These are phyloP conservation scores for Ptychodera flava DNA, from an alignment of 35 echinoderm and acorn worm species.

Conservation along the genomic window DNA sequence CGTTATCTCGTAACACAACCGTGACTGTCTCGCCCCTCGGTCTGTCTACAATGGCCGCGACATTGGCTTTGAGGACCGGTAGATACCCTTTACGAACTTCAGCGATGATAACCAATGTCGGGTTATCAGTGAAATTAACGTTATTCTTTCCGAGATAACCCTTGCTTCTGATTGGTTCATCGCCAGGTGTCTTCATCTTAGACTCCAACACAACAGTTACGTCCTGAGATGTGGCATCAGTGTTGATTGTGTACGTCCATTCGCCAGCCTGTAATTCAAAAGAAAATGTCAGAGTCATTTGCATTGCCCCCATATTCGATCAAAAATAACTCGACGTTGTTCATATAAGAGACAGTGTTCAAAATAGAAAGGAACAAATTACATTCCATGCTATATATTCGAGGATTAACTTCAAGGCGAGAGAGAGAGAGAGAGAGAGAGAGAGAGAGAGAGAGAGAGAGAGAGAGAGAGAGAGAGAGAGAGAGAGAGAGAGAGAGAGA, in stretches of 20 bases:
- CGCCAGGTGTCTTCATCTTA: background rate
- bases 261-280: background rate
- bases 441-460: too few species aligned
- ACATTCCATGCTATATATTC: too few species aligned
- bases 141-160: background rate
- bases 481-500: too few species aligned
- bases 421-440: too few species aligned
- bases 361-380: too few species aligned
- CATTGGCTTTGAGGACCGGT: constrained; percentile 27
- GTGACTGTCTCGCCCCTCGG: background rate
- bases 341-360: too few species aligned
- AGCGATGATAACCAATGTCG: constrained; percentile 16
- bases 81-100: constrained; percentile 31
- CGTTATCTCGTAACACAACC: constrained; percentile 33
- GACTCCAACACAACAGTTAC: background rate
- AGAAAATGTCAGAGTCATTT: too few species aligned
- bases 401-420: too few species aligned
- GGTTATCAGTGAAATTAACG: background rate
- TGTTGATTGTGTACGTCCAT: background rate
- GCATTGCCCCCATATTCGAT: too few species aligned
- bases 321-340: too few species aligned
- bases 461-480: too few species aligned
- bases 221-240: background rate
- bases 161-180: background rate
- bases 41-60: constrained; percentile 29